Percentiles rank a stretch among this genome's conserved stretches.
These are phyloP conservation scores for Aphrocallistes beatrix DNA, from an alignment of 37 sponge, comb jelly and placozoan genomes.

Conservation along the genomic window DNA sequence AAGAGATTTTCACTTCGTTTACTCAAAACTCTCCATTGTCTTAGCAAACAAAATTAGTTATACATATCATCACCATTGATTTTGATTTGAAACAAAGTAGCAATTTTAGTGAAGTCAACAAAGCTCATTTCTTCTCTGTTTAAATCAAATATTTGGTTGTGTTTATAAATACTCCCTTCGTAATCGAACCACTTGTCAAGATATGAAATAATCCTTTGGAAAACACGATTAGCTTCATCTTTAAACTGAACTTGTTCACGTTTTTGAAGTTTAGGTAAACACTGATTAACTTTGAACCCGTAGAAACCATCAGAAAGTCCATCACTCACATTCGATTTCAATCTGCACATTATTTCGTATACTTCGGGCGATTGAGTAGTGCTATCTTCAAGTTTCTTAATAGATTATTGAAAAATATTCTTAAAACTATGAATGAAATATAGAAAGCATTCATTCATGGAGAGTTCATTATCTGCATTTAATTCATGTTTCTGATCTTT, in stretches of 20 bases:
- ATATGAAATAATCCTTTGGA: constrained; percentile 16
- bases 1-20: neutral
- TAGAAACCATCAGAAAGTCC: neutral
- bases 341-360: neutral
- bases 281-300: constrained; percentile 7
- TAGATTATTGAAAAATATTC: constrained; percentile 11
- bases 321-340: neutral
- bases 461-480: constrained; percentile 6
- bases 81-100: neutral
- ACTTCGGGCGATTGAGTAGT: constrained; percentile 17
- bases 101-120: neutral
- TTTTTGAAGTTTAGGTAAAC: constrained; percentile 8
- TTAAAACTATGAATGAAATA: constrained; percentile 12
- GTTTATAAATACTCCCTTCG: constrained; percentile 17
- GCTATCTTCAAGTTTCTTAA: constrained; percentile 16
- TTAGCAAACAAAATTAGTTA: neutral
- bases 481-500: constrained; percentile 7
- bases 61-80: constrained; percentile 15
- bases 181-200: constrained; percentile 18
- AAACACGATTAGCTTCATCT: constrained; percentile 19
- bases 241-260: neutral
- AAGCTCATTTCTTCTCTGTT: neutral
- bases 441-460: constrained; percentile 18
- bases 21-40: neutral
- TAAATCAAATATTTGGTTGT: neutral